Conservation (phyloP, 2,888 invertebrate genomes). For the Dioctria linearis region DNA sequence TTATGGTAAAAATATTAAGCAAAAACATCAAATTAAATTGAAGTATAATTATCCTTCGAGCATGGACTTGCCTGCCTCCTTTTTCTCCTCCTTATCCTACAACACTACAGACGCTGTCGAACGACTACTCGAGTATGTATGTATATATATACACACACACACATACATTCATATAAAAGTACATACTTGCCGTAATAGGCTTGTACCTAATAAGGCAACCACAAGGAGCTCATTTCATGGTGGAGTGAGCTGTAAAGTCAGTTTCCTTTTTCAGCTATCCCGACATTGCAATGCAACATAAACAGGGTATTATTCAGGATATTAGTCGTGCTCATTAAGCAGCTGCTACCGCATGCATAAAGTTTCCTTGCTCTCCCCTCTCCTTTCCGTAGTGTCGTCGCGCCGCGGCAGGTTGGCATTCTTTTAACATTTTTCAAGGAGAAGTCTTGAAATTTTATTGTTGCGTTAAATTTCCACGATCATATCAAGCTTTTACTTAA, state of each 20-base stretch:
- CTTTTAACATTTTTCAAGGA: background rate
- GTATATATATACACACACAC: too few species aligned
- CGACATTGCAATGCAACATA: background rate
- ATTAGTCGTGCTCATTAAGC: conserved; percentile 48
- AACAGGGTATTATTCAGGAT: conserved; percentile 33
- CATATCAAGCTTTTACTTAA: background rate
- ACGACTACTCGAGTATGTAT: too few species aligned
- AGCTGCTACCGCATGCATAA: conserved; percentile 47
- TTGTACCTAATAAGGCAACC: conserved; percentile 28
- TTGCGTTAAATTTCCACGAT: conserved; percentile 39
- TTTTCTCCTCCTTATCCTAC: too few species aligned
- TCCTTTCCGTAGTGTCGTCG: background rate
- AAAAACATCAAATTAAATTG: too few species aligned
- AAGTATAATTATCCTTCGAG: too few species aligned
- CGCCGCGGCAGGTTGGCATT: background rate
- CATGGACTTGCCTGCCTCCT: too few species aligned
- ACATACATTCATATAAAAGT: too few species aligned
- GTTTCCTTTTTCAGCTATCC: background rate
- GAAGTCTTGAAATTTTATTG: conserved; percentile 17
- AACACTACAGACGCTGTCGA: too few species aligned
- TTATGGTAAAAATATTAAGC: too few species aligned
- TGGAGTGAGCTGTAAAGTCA: conserved; percentile 27
- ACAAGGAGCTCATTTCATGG: conserved; percentile 35
- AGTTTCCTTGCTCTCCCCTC: conserved; percentile 18
- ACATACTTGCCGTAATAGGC: background rate